Base-by-base conservation (phyloP, 2,797 vertebrate genomes). In the Acrocephalus scirpaceus region DNA sequence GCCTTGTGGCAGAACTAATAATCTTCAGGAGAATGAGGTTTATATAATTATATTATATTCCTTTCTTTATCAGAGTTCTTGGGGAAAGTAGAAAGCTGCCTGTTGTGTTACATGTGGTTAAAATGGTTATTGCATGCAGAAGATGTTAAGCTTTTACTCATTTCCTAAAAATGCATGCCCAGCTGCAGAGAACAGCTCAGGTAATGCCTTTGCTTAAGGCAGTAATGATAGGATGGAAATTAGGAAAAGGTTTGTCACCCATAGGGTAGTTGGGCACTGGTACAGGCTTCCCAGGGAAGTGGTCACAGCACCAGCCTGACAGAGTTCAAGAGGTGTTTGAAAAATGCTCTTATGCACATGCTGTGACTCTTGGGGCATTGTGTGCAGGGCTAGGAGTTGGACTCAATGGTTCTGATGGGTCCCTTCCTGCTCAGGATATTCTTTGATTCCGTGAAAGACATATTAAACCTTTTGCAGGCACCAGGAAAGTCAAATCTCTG, bases 351-450 rank as follows among this genome's bases (percentile, higher is more conserved):
- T 8, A 14, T 1, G 1, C 30, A 17, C 8, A 5, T 12, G 9
- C 7, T 72, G 21, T 60, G 40, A 42, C 25, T 53, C 40, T 27
- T 77, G 29, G 6, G 21, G 7, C 0, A 0, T 58, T 0, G 0
- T 60, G 6, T 60, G 38, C 17, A 40, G 13, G 25, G 18, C n/a
- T 53, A 10, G 45, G 58, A 71, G 29, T 10, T 84, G 45, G 40
- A 42, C 25, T 77, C 19, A 27, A 0, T 34, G 29, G 14, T 53
- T 51, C 53, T 72, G 16, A 26, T 53, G n/a, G 11, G 17, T 34
- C 25, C 17, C 7, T 65, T 77, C n/a, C 21, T 58, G 11, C 29
- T 77, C 26, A 27, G 13, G 15, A 12, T 65, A 14, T 40, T 47
- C 25, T 19, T 1, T n/a, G 29, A 16, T 70, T 64, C 14, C 77